These are phyloP conservation scores for Chiloscyllium punctatum DNA, from an alignment of 2,797 vertebrate genomes.

Conservation along the genomic window DNA sequence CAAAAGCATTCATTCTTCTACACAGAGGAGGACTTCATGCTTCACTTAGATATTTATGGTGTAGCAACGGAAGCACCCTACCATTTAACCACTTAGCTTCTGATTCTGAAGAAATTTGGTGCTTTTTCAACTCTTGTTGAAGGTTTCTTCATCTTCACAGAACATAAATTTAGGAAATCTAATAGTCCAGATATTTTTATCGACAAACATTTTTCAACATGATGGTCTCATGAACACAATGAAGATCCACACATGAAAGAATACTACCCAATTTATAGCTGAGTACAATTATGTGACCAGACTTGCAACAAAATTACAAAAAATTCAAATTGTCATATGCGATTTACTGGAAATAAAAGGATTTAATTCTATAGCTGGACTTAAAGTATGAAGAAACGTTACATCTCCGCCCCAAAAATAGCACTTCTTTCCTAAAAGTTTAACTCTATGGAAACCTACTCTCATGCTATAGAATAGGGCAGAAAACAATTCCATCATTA, in stretches of 20 bases:
- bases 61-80: neutral
- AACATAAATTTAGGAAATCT: constrained; percentile 5
- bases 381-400: neutral
- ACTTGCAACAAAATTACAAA: neutral
- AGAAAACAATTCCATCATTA: neutral
- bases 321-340: neutral
- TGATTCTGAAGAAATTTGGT: constrained; percentile 2
- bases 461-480: neutral
- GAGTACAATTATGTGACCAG: neutral
- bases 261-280: no score
- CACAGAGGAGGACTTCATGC: neutral
- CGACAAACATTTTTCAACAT: neutral
- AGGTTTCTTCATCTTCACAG: neutral
- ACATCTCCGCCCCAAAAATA: neutral
- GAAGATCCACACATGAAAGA: neutral
- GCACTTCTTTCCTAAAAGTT: neutral
- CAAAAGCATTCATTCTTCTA: constrained; percentile 33
- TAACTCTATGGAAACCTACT: neutral
- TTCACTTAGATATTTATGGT: neutral
- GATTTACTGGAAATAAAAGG: neutral
- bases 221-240: no score
- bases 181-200: neutral
- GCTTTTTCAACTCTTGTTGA: neutral
- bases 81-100: constrained; percentile 27
- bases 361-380: neutral